These are phyloP conservation scores for Axinella damicornis DNA, from an alignment of 37 sponge, comb jelly and placozoan species.

Conservation along the genomic window DNA sequence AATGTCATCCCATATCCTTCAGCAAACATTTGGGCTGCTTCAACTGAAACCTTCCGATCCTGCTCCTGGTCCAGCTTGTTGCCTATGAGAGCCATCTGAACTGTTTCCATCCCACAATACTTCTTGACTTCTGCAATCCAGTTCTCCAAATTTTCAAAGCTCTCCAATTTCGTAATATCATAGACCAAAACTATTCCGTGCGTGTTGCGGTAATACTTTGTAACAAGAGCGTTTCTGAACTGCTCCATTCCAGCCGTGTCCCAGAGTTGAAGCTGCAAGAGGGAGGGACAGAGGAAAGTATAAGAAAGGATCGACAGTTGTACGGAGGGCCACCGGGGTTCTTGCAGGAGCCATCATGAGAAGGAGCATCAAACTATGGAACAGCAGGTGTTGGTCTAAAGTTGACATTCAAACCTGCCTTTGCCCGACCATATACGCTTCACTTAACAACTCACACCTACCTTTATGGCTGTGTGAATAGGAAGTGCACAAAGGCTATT, in stretches of 20 bases:
- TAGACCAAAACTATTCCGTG: slow-evolving; percentile 79
- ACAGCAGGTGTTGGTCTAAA: too few relatives aligned
- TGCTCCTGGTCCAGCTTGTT: slow-evolving; percentile 63
- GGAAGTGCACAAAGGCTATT: too few relatives aligned
- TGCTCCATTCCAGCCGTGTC: slow-evolving; percentile 90
- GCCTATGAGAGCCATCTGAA: slow-evolving; percentile 64
- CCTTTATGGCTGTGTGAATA: too few relatives aligned
- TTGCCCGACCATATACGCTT: too few relatives aligned
- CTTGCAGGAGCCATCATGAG: too few relatives aligned
- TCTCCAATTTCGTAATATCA: slow-evolving; percentile 59
- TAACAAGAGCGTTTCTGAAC: slow-evolving; percentile 69
- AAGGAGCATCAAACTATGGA: too few relatives aligned
- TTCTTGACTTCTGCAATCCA: slow-evolving; percentile 69
- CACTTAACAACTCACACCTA: too few relatives aligned
- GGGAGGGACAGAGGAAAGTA: background rate
- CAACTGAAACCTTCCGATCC: slow-evolving; percentile 36
- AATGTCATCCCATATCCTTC: slow-evolving; percentile 47
- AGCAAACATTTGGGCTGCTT: slow-evolving; percentile 39
- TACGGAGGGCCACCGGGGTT: too few relatives aligned
- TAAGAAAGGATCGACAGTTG: too few relatives aligned
- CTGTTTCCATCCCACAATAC: slow-evolving; percentile 52
- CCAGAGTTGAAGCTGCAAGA: slow-evolving; percentile 78
- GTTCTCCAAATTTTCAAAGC: slow-evolving; percentile 50
- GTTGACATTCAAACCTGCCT: too few relatives aligned
- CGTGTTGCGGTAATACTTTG: slow-evolving; percentile 81